These are phyloP conservation scores for Delphinus delphis DNA, from an alignment of 2,113 vertebrate species.

Conservation along the genomic window DNA sequence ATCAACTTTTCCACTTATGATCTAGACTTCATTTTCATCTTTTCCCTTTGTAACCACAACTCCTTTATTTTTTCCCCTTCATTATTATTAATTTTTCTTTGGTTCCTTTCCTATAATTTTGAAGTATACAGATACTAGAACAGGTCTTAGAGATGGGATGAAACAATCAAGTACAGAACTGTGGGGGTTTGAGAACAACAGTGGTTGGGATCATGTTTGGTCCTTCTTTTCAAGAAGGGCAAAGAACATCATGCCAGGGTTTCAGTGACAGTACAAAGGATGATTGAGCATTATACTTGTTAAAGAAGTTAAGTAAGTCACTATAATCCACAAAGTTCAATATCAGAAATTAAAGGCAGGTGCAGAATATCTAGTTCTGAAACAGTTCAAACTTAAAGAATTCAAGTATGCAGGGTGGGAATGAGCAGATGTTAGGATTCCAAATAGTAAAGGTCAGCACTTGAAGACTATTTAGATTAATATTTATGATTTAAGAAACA, in stretches of 20 bases:
- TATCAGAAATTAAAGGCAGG: background rate
- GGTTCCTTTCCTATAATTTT: background rate
- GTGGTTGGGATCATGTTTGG: background rate
- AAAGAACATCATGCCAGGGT: background rate
- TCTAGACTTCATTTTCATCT: background rate
- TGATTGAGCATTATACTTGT: background rate
- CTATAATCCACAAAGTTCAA: background rate
- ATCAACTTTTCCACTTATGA: background rate
- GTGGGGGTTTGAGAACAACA: accelerated
- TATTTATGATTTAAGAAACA: background rate
- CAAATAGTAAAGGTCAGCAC: background rate
- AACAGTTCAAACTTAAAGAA: background rate
- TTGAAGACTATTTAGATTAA: background rate
- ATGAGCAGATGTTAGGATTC: background rate
- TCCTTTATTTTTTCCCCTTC: background rate
- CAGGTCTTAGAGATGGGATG: background rate
- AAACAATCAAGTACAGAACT: background rate
- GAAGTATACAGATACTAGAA: background rate
- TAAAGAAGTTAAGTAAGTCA: background rate
- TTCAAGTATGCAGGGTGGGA: background rate
- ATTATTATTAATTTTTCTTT: background rate
- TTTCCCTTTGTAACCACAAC: background rate
- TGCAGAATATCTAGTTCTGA: background rate
- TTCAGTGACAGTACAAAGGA: background rate
- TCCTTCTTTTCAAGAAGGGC: background rate